Evolutionary conservation across 2,888 invertebrate species (phyloP).

Genomic region (Caenorhabditis panamensis): DNA sequence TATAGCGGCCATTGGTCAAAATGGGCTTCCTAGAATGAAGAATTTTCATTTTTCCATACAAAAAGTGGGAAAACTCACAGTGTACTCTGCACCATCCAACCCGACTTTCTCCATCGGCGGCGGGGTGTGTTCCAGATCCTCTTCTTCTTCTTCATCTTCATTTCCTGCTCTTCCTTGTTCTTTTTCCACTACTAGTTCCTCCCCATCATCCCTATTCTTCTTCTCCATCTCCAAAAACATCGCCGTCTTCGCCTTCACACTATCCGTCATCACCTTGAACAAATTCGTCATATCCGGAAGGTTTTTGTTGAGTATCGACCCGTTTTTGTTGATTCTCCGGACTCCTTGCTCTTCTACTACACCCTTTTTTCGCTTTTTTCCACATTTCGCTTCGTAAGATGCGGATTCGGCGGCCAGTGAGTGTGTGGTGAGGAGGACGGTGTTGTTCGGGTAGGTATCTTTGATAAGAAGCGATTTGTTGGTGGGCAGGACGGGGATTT

Average conservation of each 20-base stretch:
- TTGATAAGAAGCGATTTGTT: slow-evolving; percentile 21
- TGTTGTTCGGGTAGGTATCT: slow-evolving; percentile 17
- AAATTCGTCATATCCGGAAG: slow-evolving; percentile 58
- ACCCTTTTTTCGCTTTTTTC: neutral
- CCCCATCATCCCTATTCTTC: neutral
- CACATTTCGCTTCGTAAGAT: slow-evolving; percentile 27
- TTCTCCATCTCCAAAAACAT: slow-evolving; percentile 10
- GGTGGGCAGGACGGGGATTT: slow-evolving; percentile 1
- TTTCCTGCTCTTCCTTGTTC: slow-evolving; percentile 4
- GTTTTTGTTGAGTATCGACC: slow-evolving; percentile 47
- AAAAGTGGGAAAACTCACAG: no score
- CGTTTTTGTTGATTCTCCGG: slow-evolving; percentile 19
- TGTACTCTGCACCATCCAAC: neutral
- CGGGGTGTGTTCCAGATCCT: neutral
- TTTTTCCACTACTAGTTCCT: neutral
- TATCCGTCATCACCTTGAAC: slow-evolving; percentile 48
- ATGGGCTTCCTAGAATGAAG: neutral
- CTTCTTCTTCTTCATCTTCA: slow-evolving; percentile 12
- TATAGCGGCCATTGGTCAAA: slow-evolving; percentile 65
- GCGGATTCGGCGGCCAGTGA: slow-evolving; percentile 35
- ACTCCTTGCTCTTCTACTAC: neutral
- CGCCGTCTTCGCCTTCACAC: slow-evolving; percentile 31
- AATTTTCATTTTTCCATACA: neutral
- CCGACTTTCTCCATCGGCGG: slow-evolving; percentile 26
- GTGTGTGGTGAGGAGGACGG: slow-evolving; percentile 41